Conservation (phyloP, 2,797 vertebrate species). For the Potorous gilbertii region DNA sequence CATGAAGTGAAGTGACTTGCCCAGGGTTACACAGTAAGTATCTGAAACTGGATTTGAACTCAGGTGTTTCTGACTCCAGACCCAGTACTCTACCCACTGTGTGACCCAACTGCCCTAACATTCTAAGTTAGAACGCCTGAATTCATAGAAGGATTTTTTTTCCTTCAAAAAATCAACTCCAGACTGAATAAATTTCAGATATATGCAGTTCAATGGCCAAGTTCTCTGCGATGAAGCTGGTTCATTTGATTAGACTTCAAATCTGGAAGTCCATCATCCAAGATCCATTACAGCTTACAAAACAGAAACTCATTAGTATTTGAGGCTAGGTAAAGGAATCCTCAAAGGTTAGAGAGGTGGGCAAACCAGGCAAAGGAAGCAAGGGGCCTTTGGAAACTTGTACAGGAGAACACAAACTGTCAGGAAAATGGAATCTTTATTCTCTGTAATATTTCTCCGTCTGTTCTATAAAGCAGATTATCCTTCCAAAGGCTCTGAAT, state of each 20-base stretch:
- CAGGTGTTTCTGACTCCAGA: background rate
- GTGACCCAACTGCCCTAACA: background rate
- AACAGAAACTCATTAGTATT: background rate
- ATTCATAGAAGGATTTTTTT: background rate
- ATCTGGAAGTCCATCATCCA: background rate
- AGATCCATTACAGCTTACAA: no score
- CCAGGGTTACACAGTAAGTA: background rate
- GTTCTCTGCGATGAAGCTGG: background rate
- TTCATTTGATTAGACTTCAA: background rate
- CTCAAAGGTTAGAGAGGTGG: background rate
- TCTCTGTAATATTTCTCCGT: background rate
- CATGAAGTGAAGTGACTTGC: background rate
- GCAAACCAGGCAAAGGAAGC: accelerated
- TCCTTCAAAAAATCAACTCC: background rate
- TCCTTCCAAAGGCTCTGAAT: background rate
- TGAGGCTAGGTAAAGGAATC: background rate
- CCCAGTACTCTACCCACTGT: background rate
- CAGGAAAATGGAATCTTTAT: background rate
- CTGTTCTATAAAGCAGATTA: background rate
- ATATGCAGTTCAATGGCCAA: accelerated
- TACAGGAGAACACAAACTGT: background rate
- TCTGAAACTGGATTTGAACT: background rate
- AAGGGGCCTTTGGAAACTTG: background rate
- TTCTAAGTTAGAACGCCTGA: background rate
- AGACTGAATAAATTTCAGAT: background rate